Percentiles rank a stretch among this genome's conserved stretches.
phyloP scores from a whole-genome alignment of 2,888 invertebrate species.

The Pseudococcus viburni region DNA sequence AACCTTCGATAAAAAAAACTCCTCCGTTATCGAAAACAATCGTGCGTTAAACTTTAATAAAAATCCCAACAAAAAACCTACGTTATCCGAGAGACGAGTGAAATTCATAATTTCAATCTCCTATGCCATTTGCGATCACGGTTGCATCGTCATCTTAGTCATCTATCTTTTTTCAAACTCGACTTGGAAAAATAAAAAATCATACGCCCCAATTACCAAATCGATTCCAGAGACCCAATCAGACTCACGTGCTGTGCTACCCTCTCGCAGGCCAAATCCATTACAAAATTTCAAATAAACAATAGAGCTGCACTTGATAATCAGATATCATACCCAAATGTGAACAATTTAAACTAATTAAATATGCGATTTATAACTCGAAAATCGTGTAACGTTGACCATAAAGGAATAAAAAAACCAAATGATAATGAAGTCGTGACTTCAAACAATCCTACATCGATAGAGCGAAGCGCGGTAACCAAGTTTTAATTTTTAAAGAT shows the following conservation, averaged over 20 bases:
- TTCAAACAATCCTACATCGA: constrained; percentile 16
- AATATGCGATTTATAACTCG: constrained; percentile 53
- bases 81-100: background rate
- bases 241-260: background rate
- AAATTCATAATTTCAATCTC: constrained; percentile 3
- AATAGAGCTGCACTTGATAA: background rate
- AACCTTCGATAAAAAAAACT: background rate
- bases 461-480: constrained; percentile 4
- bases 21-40: background rate
- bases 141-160: background rate
- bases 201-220: constrained; percentile 35
- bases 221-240: background rate
- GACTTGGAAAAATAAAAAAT: background rate
- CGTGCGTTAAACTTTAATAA: background rate
- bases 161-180: background rate
- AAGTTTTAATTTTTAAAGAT: constrained; percentile 46
- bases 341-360: constrained; percentile 52
- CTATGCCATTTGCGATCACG: background rate
- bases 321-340: constrained; percentile 46
- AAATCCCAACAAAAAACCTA: background rate
- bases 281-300: constrained; percentile 29
- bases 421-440: constrained; percentile 48
- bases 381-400: constrained; percentile 50
- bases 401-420: background rate
- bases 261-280: background rate